Evolutionary conservation across 2,888 invertebrate species (phyloP), one percentile per base, ranked within the genome.

Genomic region (Andrena bucephala): DNA sequence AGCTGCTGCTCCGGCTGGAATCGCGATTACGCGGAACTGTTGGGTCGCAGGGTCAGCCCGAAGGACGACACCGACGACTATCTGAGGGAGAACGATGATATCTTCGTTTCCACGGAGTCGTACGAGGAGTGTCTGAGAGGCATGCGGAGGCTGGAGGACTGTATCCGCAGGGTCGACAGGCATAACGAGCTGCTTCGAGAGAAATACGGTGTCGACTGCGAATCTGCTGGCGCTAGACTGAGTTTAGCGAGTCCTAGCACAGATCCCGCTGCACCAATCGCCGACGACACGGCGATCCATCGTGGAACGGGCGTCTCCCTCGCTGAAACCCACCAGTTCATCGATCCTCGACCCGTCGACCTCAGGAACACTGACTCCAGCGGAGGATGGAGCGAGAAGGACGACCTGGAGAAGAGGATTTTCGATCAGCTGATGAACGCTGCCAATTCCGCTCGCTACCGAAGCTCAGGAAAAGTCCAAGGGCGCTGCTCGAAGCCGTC

Each of bases 181-280:
- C 92, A 92, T 59, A 90, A 92, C 67, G 87, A 87, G 71, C 65
- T 85, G 36, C 89, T 92, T 13, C 86, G 86, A 6, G 88, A 89
- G 31, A 90, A 89, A 76, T 92, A 91, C 68, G 89, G 89, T 3
- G 87, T 89, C 67, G 77, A 86, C 13, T 79, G 79, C 48, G 90
- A 85, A 84, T 90, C 92, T 92, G 86, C 92, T 90, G 90, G 88
- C 90, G 91, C 92, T 92, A 92, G 89, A 92, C 85, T 63, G 36
- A 76, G 77, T 91, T 89, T 92, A 92, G 92, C 90, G 86, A 87
- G 77, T 77, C 83, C 90, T 69, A 87, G 85, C 72, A 50, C 68
- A 81, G 88, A 87, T 79, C 57, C 72, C 42, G 65, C 68, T 52
- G 36, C 33, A 67, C 59, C 81, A 10, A 24, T n/a, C 36, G 36